Base-by-base conservation (phyloP, 2,113 vertebrate genomes). In the Oncorhynchus mykiss region DNA sequence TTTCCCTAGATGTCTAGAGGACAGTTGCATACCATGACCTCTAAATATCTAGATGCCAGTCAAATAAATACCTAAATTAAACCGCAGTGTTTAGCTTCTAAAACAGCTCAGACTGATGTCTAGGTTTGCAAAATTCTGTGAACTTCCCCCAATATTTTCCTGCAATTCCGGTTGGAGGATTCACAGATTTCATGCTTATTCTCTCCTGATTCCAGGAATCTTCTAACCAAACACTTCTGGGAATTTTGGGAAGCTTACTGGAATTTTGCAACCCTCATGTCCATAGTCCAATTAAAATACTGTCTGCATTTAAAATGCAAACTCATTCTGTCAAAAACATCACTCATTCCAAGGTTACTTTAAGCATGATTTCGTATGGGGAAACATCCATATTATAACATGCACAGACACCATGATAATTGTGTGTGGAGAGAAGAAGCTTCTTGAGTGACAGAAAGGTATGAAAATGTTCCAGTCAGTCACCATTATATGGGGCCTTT, bases 361-460 rank as follows among this genome's bases (percentile, higher is more conserved):
- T 27, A 67, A 12, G 12, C 5, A 14, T 65, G n/a, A 24, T 24
- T 5, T 11, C 1, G 24, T 27, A 29, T 13, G 24, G 14, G 27
- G 64, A 29, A 66, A 34, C 64, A 66, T 67, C 65, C 65, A 67
- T 11, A 67, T 67, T 13, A 57, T 64, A 25, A 67, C 65, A 25
- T 67, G 65, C 65, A 67, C 16, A 31, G 65, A 67, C 51, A 57
- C 51, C 18, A 67, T 27, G 24, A 25, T 24, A 3, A 67, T 48
- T 27, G 11, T 29, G n/a, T 22, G 49, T 7, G 11, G 22, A 9
- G 20, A 7, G 51, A 29, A 48, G 20, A 20, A 39, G 27, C 5
- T 11, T 20, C 20, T 39, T 70, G 49, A 31, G 71, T 25, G 48
- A n/a, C 9, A 27, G 70, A 22, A 13, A 31, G 5, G 31, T 20